Evolutionary conservation across 2,797 vertebrate species (phyloP).

Genomic region (Pempheris klunzingeri): DNA sequence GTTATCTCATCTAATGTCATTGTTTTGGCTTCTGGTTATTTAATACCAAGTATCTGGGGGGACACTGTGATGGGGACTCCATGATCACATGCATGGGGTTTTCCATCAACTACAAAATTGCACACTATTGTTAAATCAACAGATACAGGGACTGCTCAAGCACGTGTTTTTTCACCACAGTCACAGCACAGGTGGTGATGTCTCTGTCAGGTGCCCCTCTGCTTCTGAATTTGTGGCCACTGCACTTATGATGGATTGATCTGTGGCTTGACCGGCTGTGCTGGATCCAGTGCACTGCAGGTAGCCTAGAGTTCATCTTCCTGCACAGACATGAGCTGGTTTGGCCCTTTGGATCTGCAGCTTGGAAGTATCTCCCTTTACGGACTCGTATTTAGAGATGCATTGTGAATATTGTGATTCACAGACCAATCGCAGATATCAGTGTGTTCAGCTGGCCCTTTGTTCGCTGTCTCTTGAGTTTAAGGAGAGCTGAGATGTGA

Average conservation of each 20-base stretch:
- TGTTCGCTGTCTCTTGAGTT: background rate
- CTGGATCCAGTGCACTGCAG: background rate
- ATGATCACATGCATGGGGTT: background rate
- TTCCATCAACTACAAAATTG: background rate
- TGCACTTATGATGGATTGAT: background rate
- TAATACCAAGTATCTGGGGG: too few species aligned
- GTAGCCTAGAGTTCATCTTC: conserved; percentile 1
- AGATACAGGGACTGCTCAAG: conserved; percentile 1
- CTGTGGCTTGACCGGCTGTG: conserved; percentile 10
- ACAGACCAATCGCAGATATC: background rate
- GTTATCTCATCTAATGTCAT: background rate
- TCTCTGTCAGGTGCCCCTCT: background rate
- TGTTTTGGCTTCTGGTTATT: too few species aligned
- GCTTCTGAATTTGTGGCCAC: conserved; percentile 2
- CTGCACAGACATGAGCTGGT: conserved; percentile 4
- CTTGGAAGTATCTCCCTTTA: background rate
- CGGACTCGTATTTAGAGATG: background rate
- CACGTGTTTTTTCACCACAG: background rate
- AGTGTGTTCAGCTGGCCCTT: background rate
- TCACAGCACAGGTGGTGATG: background rate
- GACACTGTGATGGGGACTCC: too few species aligned
- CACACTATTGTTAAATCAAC: background rate
- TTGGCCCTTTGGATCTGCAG: background rate
- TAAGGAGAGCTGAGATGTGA: background rate
- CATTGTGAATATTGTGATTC: background rate